phyloP scores from a whole-genome alignment of 2,113 vertebrate genomes.

The Menidia beryllina region DNA sequence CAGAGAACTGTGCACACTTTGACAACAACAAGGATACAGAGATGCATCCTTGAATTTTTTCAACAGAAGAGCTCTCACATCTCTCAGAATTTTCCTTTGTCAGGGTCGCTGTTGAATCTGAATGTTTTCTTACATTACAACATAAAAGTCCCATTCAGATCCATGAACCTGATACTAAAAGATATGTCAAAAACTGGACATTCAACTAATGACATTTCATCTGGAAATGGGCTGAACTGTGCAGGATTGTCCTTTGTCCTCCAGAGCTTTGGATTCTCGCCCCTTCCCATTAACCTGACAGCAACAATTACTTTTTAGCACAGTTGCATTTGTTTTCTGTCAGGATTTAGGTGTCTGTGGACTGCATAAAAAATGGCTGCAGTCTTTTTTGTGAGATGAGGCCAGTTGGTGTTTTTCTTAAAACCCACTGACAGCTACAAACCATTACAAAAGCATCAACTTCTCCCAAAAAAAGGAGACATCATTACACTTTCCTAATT shows the following conservation, averaged over 20 bases:
- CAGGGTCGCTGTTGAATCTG: too few relatives aligned
- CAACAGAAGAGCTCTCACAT: too few relatives aligned
- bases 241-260: background rate
- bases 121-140: too few relatives aligned
- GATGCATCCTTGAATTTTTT: too few relatives aligned
- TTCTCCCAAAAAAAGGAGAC: background rate
- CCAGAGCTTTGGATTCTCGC: background rate
- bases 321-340: conserved; percentile 7
- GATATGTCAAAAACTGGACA: too few relatives aligned
- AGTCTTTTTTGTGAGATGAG: background rate
- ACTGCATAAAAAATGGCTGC: background rate
- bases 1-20: too few relatives aligned
- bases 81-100: too few relatives aligned
- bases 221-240: too few relatives aligned
- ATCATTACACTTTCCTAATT: background rate
- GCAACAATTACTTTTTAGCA: background rate
- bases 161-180: too few relatives aligned
- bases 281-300: background rate
- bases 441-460: background rate
- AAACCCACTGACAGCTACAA: background rate
- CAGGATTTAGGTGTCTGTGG: background rate
- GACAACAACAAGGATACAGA: too few relatives aligned
- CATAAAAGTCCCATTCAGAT: too few relatives aligned
- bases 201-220: too few relatives aligned
- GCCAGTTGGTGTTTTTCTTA: background rate